Conservation (phyloP, 2,888 invertebrate genomes). For the Leptinotarsa haldemani region DNA sequence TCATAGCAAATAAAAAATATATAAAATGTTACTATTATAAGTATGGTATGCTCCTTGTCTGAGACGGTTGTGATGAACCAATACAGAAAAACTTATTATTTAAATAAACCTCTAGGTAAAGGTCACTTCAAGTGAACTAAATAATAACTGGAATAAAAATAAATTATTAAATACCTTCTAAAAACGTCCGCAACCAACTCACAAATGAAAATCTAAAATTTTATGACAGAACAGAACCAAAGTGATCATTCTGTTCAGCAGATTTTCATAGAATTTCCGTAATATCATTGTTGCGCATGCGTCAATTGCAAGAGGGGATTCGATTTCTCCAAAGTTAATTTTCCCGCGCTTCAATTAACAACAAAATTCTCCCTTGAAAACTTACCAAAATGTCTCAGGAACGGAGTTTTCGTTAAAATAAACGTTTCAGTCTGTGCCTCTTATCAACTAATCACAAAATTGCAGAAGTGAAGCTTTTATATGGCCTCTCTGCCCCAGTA, state of each 20-base stretch:
- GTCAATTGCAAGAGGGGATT: constrained; percentile 44
- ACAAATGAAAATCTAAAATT: constrained; percentile 55
- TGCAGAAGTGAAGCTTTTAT: background rate
- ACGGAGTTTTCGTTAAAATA: background rate
- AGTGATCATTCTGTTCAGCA: constrained; percentile 50
- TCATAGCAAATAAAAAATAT: constrained; percentile 34
- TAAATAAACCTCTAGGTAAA: constrained; percentile 46
- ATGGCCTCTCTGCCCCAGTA: background rate
- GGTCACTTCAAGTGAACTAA: constrained; percentile 28
- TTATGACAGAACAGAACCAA: constrained; percentile 54
- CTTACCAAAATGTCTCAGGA: constrained; percentile 14
- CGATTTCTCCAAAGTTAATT: constrained; percentile 44
- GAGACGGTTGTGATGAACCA: constrained; percentile 46
- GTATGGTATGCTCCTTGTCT: constrained; percentile 46
- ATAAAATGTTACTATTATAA: constrained; percentile 37
- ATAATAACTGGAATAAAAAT: constrained; percentile 47
- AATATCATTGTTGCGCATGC: constrained; percentile 52
- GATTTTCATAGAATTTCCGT: constrained; percentile 54
- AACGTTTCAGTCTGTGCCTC: background rate
- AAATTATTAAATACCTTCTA: constrained; percentile 52
- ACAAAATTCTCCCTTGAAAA: constrained; percentile 31
- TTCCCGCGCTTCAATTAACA: constrained; percentile 42
- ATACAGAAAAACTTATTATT: constrained; percentile 42
- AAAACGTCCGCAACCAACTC: constrained; percentile 35
- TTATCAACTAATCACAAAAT: too few relatives aligned